phyloP scores from a whole-genome alignment of 2,888 invertebrate species.

The Cephus sareptanus region DNA sequence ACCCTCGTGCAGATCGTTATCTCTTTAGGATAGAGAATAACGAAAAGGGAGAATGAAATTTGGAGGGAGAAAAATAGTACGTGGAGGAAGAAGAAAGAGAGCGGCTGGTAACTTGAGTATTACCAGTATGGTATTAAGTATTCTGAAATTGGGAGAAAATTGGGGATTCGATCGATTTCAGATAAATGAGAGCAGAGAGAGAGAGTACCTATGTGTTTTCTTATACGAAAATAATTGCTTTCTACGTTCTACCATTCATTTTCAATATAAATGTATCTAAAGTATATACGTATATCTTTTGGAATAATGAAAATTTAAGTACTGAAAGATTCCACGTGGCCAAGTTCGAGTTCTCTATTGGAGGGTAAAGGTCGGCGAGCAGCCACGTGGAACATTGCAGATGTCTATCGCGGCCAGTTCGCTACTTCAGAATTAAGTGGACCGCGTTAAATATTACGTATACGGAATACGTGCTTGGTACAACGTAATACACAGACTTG shows the following conservation, averaged over 20 bases:
- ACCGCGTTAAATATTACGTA: conserved; percentile 32
- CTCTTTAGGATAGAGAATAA: not conserved
- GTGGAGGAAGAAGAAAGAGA: not conserved
- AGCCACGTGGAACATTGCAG: conserved; percentile 40
- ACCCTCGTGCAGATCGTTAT: conserved; percentile 41
- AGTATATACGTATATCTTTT: not conserved
- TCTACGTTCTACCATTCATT: not conserved
- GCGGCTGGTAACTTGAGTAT: not conserved
- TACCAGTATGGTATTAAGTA: not conserved
- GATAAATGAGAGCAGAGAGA: not conserved
- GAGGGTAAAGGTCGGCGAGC: not conserved
- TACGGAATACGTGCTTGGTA: not conserved
- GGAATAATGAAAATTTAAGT: not conserved
- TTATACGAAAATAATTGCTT: not conserved
- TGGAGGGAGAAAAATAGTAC: not conserved
- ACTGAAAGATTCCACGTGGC: not conserved
- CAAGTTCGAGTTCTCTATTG: not conserved
- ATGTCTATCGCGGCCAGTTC: conserved; percentile 46
- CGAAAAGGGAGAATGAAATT: not conserved
- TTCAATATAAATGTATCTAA: not conserved
- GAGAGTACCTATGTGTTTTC: not conserved
- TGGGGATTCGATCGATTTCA: not conserved
- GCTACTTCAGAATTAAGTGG: conserved; percentile 59
- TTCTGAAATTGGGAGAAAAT: not conserved
- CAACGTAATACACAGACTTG: not conserved